Evolutionary conservation across 2,797 vertebrate species (phyloP).

Genomic region (Kryptopterus vitreolus): DNA sequence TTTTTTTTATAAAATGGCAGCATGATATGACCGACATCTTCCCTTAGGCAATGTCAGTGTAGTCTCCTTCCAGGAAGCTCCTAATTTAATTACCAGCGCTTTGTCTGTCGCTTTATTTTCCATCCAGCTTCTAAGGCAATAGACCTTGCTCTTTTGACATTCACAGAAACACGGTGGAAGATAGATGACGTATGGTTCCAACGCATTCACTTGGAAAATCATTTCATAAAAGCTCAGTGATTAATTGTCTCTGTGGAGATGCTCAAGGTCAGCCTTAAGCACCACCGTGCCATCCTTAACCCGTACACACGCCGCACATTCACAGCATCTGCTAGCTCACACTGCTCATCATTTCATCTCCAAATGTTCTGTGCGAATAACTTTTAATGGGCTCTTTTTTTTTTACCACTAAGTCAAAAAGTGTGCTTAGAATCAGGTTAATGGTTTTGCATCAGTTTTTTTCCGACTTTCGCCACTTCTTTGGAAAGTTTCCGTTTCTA

Average conservation of each 20-base stretch:
- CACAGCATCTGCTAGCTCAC: slow-evolving; percentile 43
- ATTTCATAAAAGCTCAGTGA: slow-evolving; percentile 72
- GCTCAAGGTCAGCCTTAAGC: slow-evolving; percentile 69
- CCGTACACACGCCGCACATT: slow-evolving; percentile 34
- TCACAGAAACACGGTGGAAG: slow-evolving; percentile 55
- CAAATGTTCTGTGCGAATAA: slow-evolving; percentile 12
- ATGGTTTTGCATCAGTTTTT: not conserved
- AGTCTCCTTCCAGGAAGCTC: slow-evolving; percentile 31
- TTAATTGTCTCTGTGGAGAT: slow-evolving; percentile 67
- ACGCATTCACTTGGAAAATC: slow-evolving; percentile 69
- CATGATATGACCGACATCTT: slow-evolving; percentile 31
- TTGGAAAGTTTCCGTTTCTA: not conserved
- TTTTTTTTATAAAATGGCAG: too few species aligned
- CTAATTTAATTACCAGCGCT: slow-evolving; percentile 48
- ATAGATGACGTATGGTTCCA: slow-evolving; percentile 63
- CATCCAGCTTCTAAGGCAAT: slow-evolving; percentile 32
- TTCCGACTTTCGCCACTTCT: too few species aligned
- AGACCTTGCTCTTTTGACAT: slow-evolving; percentile 46
- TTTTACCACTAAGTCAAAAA: not conserved
- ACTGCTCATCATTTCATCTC: slow-evolving; percentile 12
- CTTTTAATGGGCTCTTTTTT: slow-evolving; percentile 14
- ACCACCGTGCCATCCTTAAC: slow-evolving; percentile 21
- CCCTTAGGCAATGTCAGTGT: slow-evolving; percentile 29
- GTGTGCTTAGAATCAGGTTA: not conserved
- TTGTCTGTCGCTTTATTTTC: slow-evolving; percentile 49